Evolutionary conservation across 2,113 vertebrate genomes (phyloP), one percentile per base, ranked within the genome.

Genomic region (Syngnathus floridae): DNA sequence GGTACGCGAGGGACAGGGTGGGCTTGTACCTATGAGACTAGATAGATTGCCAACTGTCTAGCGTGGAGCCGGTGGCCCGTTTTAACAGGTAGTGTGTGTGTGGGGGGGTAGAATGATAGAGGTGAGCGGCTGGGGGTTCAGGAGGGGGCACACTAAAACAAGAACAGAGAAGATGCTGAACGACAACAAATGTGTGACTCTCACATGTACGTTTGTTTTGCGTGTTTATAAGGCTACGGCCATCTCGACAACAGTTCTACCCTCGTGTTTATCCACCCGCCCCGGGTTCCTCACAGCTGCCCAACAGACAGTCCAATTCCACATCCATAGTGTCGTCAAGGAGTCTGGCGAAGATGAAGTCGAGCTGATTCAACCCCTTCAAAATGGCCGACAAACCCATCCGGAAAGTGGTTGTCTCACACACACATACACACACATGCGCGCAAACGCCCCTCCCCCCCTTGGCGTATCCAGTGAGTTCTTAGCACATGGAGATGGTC

Each of bases 401-500:
- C 65, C 69, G 67, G 57, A 67, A 79, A 69, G 49, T 67, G 66
- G 71, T 58, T 51, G 19, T 31, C 3, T 31, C 26, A 31, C 26
- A 31, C 26, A 31, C 26, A 31, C 26, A 31, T 31, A 31, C 26
- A 31, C 3, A 31, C 26, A 31, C 26, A 31, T 31, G 26, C 26
- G 26, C 26, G 26, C 26, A 31, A 31, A 31, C 70, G 60, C 56
- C 64, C 48, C 52, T 26, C 2, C 16, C 45, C 38, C n/a, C 57
- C 56, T 38, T 67, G 64, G 51, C 51, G 38, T 56, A 17, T 22
- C 16, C 26, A 0, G 48, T 48, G 38, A 84, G 84, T 66, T 89
- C 89, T 95, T 92, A 99, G 88, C 97, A 99, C 97, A 98, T 98
- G 76, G 96, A 98, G 92, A 98, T 98, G 87, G 97, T 99, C 87